These are phyloP conservation scores for Sycobia sp. DNA, from an alignment of 1,140 invertebrate species.

Conservation along the genomic window DNA sequence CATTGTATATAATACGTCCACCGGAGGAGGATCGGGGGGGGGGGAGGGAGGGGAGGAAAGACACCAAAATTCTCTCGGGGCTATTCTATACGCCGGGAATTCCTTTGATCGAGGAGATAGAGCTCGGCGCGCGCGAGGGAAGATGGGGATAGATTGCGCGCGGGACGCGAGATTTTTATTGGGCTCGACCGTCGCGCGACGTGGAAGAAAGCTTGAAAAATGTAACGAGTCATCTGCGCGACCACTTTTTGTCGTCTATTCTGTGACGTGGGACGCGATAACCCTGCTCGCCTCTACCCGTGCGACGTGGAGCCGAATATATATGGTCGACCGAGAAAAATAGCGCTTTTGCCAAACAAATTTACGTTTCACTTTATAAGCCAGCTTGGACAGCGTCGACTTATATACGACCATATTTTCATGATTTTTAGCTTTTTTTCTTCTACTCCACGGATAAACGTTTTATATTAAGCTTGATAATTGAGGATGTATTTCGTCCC, in stretches of 20 bases:
- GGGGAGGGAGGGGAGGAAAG: no score
- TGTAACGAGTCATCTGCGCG: background rate
- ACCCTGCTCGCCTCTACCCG: no score
- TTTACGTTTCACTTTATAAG: conserved; percentile 17
- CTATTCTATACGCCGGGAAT: conserved; percentile 10
- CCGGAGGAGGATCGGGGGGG: background rate
- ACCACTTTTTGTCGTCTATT: background rate
- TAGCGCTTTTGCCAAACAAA: conserved; percentile 6
- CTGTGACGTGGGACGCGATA: background rate
- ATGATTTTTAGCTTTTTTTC: background rate
- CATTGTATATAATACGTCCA: no score
- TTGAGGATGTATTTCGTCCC: no score
- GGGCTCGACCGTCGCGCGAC: background rate
- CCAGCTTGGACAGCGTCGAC: background rate
- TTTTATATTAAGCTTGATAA: no score
- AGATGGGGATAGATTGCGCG: conserved; percentile 9
- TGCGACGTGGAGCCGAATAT: no score
- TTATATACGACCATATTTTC: no score
- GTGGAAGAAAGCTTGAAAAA: conserved; percentile 18
- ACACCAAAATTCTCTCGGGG: background rate
- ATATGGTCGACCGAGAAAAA: conserved; percentile 13
- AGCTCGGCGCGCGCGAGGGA: background rate
- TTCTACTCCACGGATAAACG: background rate
- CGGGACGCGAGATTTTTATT: conserved; percentile 13
- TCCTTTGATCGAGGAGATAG: conserved; percentile 15